Evolutionary conservation across 2,888 invertebrate genomes (phyloP).

Genomic region (Epinotia demarniana): DNA sequence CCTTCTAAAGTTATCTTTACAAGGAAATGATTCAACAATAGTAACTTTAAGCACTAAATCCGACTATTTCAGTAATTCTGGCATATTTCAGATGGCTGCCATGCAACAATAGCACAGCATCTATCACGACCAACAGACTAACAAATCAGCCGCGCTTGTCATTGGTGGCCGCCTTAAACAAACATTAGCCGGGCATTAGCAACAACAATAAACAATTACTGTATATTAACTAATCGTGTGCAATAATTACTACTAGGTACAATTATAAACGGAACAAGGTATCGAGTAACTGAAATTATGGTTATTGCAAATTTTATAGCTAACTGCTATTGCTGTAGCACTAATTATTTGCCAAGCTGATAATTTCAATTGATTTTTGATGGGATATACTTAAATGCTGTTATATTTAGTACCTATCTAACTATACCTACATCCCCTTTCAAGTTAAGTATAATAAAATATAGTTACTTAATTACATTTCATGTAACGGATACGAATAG

Average conservation of each 20-base stretch:
- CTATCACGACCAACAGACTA: conserved; percentile 13
- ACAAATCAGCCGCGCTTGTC: conserved; percentile 25
- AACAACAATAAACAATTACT: conserved; percentile 39
- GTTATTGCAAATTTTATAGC: conserved; percentile 36
- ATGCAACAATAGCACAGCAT: conserved; percentile 1
- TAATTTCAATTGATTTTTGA: conserved; percentile 47
- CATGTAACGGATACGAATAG: background rate
- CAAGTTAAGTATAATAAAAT: background rate
- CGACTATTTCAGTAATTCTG: conserved; percentile 1
- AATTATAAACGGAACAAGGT: conserved; percentile 30
- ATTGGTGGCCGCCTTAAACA: conserved; percentile 26
- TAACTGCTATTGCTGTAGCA: background rate
- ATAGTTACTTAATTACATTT: background rate
- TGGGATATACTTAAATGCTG: background rate
- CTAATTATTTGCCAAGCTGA: conserved; percentile 28
- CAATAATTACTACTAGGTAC: conserved; percentile 23
- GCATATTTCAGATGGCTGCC: background rate
- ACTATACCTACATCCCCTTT: background rate
- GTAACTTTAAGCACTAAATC: too few relatives aligned
- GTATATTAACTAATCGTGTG: conserved; percentile 34
- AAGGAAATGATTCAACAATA: too few relatives aligned
- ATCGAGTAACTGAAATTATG: conserved; percentile 30
- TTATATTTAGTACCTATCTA: background rate
- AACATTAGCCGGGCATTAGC: conserved; percentile 28
- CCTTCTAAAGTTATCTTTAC: too few relatives aligned